Evolutionary conservation across 2,888 invertebrate species (phyloP).

Genomic region (Julus scandinavius): DNA sequence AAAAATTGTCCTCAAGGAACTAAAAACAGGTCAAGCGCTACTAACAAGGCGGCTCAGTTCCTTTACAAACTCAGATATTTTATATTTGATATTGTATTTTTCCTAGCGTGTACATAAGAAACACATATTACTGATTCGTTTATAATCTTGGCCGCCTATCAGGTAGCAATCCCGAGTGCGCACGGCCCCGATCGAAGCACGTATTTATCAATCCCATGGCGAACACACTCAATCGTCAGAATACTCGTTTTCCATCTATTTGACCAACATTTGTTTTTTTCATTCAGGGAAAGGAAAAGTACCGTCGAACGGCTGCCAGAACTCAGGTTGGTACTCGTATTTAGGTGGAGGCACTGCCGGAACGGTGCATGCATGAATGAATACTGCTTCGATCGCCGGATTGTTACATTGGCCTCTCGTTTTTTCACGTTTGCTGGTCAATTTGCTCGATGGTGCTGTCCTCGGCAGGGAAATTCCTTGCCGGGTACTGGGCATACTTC

Average conservation of each 20-base stretch:
- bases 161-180: background rate
- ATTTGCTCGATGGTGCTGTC: background rate
- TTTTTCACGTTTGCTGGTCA: background rate
- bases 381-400: too few relatives aligned
- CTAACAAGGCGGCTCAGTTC: background rate
- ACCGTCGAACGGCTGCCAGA: conserved; percentile 34
- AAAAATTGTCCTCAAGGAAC: too few relatives aligned
- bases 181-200: conserved; percentile 8
- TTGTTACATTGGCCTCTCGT: too few relatives aligned
- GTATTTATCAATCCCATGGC: background rate
- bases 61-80: background rate
- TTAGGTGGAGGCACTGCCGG: background rate
- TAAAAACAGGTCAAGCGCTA: background rate
- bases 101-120: background rate
- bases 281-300: conserved; percentile 29
- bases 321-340: conserved; percentile 12
- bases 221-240: background rate
- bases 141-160: background rate
- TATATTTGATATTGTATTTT: conserved; percentile 11
- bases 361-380: background rate
- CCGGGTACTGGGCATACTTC: background rate
- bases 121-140: background rate
- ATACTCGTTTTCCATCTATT: background rate
- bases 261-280: conserved; percentile 6
- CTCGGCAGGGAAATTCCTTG: background rate